Base-by-base conservation (phyloP, 2,113 vertebrate species). In the Excalfactoria chinensis region DNA sequence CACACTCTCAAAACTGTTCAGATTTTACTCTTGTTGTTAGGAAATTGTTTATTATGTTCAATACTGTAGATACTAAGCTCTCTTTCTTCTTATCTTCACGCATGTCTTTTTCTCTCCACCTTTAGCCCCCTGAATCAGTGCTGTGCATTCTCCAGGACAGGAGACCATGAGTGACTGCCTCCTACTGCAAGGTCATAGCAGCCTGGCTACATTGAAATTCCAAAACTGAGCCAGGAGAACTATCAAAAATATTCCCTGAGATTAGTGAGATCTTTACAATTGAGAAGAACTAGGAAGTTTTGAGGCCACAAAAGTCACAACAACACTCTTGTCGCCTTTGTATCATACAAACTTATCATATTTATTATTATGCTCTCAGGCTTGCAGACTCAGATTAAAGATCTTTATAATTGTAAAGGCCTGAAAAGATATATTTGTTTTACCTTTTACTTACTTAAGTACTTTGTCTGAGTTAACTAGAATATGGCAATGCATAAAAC, bases 51-150 rank as follows among this genome's bases (percentile, higher is more conserved):
- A 2, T 68, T 88, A 26, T 7, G 7, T 82, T 56, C 66, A 12
- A 46, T 11, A 53, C 5, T 25, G 7, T 6, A 53, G 6, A 11
- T 48, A 12, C 8, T n/a, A 46, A 34, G 44, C 4, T 3, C 0
- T 34, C 23, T 60, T 23, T 34, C 28, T 35, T 35, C 13, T 34
- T 59, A 34, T 34, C n/a, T 40, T 56, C 30, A 40, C 8, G 12
- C 28, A 25, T 26, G 19, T 46, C 11, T 48, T 22, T 81, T 72
- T 20, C 11, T 63, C 6, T 28, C 10, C 0, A 2, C 1, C 2
- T 51, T 58, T 7, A 1, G 1, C 1, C 7, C 26, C 3, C 2
- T 2, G 1, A 35, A 49, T 35, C 19, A 70, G 53, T 64, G 63
- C 6, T 18, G 1, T 32, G 43, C 26, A 23, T 86, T 21, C 5